Conservation (phyloP, 2,797 vertebrate species). For the Tragelaphus eurycerus region DNA sequence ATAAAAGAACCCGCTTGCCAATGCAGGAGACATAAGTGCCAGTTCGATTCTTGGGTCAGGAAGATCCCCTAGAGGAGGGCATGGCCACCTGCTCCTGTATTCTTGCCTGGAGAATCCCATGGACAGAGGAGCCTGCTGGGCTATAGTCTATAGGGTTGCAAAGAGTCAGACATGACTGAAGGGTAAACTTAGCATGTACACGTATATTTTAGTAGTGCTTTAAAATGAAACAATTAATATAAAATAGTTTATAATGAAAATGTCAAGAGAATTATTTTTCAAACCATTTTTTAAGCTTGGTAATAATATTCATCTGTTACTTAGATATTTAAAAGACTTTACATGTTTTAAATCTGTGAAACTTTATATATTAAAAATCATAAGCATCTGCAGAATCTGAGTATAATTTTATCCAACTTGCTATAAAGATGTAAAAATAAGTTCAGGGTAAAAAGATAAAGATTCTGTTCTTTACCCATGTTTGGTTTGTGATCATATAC, state of each 20-base stretch:
- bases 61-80: not conserved
- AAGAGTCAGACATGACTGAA: not conserved
- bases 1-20: not conserved
- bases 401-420: not conserved
- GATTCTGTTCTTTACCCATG: not conserved
- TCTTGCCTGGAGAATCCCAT: not conserved
- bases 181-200: not conserved
- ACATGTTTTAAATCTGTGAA: conserved; percentile 8
- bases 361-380: not conserved
- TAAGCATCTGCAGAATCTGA: not conserved
- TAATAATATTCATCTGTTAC: conserved; percentile 10
- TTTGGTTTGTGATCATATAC: not conserved
- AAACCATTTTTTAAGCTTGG: conserved; percentile 19
- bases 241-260: not conserved
- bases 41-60: not conserved
- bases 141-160: not conserved
- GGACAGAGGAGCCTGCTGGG: not conserved
- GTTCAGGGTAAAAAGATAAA: not conserved
- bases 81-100: not conserved
- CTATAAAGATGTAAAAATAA: not conserved
- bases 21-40: not conserved
- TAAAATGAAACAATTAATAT: not conserved
- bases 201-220: not conserved
- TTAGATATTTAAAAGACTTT: not conserved
- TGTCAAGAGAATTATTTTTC: not conserved